A percentile compares a stretch with the other conserved stretches of the same genome.
Evolutionary conservation across 2,888 invertebrate genomes (phyloP).

Genomic region (Agriotes lineatus): DNA sequence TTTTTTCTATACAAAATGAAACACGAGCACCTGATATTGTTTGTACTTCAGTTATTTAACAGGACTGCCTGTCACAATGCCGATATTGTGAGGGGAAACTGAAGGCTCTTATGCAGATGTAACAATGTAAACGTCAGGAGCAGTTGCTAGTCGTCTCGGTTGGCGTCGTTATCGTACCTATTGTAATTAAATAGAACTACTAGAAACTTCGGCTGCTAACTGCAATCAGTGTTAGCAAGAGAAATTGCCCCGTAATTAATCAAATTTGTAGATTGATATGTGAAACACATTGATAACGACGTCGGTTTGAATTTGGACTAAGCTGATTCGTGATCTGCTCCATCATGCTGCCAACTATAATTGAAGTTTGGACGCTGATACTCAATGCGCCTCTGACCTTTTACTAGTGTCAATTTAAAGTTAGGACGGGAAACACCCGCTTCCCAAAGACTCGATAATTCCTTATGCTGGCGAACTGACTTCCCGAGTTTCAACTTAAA

Average conservation of each 20-base stretch:
- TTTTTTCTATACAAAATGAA: too few species aligned
- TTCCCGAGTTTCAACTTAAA: too few species aligned
- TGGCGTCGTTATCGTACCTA: constrained; percentile 6
- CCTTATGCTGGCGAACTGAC: too few species aligned
- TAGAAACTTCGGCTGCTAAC: constrained; percentile 21
- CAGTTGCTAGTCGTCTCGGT: not conserved
- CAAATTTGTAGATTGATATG: constrained; percentile 28
- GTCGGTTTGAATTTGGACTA: not conserved
- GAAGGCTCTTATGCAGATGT: not conserved
- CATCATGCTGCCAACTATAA: not conserved
- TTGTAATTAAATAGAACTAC: constrained; percentile 24
- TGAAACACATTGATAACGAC: constrained; percentile 22
- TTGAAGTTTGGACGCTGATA: not conserved
- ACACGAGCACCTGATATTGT: too few species aligned
- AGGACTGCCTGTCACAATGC: too few species aligned
- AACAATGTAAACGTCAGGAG: constrained; percentile 2
- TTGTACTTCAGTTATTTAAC: too few species aligned
- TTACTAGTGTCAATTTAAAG: not conserved
- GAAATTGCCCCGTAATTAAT: constrained; percentile 24
- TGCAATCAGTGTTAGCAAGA: constrained; percentile 22
- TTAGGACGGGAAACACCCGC: not conserved
- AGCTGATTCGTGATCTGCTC: not conserved
- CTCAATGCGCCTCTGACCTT: not conserved
- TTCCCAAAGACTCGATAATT: too few species aligned
- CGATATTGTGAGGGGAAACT: too few species aligned